phyloP scores from a whole-genome alignment of 2,113 vertebrate species.

The Prunella fulvescens region DNA sequence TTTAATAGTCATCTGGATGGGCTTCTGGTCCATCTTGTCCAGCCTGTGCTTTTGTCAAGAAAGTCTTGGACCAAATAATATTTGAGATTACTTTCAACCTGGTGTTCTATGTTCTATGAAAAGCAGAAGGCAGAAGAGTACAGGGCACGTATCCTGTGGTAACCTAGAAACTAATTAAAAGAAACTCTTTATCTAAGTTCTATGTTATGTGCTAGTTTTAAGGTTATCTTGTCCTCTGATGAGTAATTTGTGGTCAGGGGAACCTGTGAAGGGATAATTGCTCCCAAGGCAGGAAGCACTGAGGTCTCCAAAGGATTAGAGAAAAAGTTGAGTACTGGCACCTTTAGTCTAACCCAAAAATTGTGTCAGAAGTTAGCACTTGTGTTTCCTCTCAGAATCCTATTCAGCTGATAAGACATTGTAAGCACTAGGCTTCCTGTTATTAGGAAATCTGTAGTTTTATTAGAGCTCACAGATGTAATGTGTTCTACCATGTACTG shows the following conservation, averaged over 20 bases:
- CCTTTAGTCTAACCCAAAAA: background rate
- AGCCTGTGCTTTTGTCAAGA: background rate
- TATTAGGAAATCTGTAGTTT: background rate
- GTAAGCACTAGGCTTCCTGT: background rate
- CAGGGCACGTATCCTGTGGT: background rate
- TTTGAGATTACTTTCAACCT: background rate
- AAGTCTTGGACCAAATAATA: background rate
- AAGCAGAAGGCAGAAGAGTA: background rate
- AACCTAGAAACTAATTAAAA: background rate
- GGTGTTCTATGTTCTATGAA: background rate
- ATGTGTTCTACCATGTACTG: accelerated
- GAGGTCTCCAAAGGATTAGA: background rate
- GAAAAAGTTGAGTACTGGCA: background rate
- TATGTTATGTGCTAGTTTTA: background rate
- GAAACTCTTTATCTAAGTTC: background rate
- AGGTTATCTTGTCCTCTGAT: background rate
- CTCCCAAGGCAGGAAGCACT: background rate
- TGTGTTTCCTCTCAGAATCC: background rate
- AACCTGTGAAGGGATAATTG: background rate
- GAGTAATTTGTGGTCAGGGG: background rate
- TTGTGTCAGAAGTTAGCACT: background rate
- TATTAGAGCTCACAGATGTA: background rate
- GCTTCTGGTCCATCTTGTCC: background rate
- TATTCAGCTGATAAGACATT: background rate
- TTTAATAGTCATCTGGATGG: background rate